Base-by-base conservation (phyloP, 2,888 invertebrate genomes). In the Elegia similella region DNA sequence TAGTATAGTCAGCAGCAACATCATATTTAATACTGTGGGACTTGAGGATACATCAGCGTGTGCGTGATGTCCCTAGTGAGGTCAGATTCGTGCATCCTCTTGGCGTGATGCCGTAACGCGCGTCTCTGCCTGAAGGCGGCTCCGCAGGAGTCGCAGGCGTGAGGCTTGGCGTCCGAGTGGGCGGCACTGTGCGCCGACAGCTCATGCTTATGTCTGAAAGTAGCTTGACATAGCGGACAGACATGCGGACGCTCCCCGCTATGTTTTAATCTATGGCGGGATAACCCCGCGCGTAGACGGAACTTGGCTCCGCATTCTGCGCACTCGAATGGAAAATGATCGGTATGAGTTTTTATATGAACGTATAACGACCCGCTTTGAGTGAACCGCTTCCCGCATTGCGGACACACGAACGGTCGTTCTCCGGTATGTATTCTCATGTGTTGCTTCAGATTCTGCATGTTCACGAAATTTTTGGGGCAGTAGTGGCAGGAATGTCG, bases 331-430 rank as follows among this genome's bases (percentile, higher is more conserved):
- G 94, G 93, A 62, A 92, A 93, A 50, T 80, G 79, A 59, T 92
- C 84, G 43, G 86, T 86, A 75, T 95, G 95, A 6, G 93, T 93
- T 47, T 93, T 91, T 55, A 92, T 86, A 70, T 95, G 95, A 17
- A 93, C 93, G 75, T 94, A 93, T 43, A 95, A 76, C 1, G 94
- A 93, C 0, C 94, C 94, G 69, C 94, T 93, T 71, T 95, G 94
- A 57, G 93, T 93, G 80, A 95, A 95, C 0, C 93, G 74, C 73
- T 94, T 94, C 3, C 93, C 94, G 72, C 94, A 94, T 0, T 89
- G 77, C 57, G 92, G 78, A 68, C 94, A 94, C 23, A 88, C 88
- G 74, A 86, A 93, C 0, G 93, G 93, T 13, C 93, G 78, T 75
- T 93, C 93, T 55, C 93, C 93, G 7, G 93, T 93, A 74, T 94